Conservation (phyloP, 2,797 vertebrate species). For the Peromyscus melanophrys region DNA sequence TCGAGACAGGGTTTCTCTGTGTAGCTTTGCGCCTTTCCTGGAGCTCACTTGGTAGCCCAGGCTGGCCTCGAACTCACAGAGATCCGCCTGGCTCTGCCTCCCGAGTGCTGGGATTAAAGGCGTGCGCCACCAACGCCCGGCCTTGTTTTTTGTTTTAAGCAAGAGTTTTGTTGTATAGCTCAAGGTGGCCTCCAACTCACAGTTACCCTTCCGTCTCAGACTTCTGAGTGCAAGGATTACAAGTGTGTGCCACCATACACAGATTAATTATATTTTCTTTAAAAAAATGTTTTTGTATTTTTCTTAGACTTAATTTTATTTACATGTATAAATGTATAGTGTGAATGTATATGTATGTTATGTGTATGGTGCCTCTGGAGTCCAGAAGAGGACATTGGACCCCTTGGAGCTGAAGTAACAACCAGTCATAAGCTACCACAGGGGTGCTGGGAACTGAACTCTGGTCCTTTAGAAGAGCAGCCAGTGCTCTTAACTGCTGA, state of each 20-base stretch:
- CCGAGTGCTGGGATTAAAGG: too few species aligned
- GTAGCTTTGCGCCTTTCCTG: too few species aligned
- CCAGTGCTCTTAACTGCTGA: background rate
- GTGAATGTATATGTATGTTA: background rate
- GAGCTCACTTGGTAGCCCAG: too few species aligned
- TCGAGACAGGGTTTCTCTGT: too few species aligned
- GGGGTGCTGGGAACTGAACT: background rate
- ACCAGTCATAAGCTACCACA: background rate
- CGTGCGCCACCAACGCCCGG: too few species aligned
- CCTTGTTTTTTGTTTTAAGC: background rate
- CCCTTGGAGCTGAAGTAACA: background rate
- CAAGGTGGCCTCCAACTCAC: background rate
- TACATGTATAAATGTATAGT: background rate
- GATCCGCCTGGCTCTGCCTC: too few species aligned
- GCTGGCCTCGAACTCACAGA: too few species aligned
- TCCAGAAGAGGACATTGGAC: background rate
- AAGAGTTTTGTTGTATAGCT: background rate
- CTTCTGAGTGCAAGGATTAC: background rate
- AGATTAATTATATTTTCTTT: background rate
- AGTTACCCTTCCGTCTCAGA: background rate
- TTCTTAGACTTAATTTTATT: background rate
- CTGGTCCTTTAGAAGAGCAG: background rate
- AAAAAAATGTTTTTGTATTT: background rate
- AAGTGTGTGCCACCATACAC: background rate
- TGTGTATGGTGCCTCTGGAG: background rate